Evolutionary conservation across 1,140 invertebrate species (phyloP).

Genomic region (Papilio polytes): DNA sequence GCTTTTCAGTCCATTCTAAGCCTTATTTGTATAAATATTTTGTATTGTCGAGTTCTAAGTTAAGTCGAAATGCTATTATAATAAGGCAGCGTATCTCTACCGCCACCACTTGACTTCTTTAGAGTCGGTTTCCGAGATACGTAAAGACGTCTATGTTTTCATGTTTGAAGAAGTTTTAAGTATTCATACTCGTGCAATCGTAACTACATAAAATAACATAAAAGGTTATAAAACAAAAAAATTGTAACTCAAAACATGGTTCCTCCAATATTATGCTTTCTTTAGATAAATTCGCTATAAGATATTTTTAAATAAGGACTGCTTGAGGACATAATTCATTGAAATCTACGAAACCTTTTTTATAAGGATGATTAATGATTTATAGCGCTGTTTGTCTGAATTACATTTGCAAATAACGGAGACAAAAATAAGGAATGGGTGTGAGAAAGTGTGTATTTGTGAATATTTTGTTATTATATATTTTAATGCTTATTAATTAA

Average conservation of each 20-base stretch:
- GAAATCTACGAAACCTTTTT: conserved; percentile 24
- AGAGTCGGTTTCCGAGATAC: not conserved
- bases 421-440: conserved; percentile 1
- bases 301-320: conserved; percentile 19
- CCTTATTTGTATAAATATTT: not conserved
- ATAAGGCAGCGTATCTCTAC: not conserved
- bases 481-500: not conserved
- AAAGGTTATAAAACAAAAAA: not conserved
- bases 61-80: not conserved
- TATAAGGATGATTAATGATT: conserved; percentile 26
- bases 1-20: not conserved
- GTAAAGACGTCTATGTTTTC: not conserved
- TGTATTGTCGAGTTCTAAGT: not conserved
- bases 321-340: conserved; percentile 16
- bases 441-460: not conserved
- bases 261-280: not conserved
- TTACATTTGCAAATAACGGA: conserved; percentile 5
- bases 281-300: not conserved
- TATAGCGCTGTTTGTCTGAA: conserved; percentile 14
- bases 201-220: not conserved
- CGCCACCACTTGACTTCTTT: conserved; percentile 10
- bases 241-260: not conserved
- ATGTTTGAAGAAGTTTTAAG: not conserved
- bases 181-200: not conserved
- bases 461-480: not conserved